Evolutionary conservation across 2,113 vertebrate genomes (phyloP), one percentile per base, ranked within the genome.

Genomic region (Corvus moneduloides): DNA sequence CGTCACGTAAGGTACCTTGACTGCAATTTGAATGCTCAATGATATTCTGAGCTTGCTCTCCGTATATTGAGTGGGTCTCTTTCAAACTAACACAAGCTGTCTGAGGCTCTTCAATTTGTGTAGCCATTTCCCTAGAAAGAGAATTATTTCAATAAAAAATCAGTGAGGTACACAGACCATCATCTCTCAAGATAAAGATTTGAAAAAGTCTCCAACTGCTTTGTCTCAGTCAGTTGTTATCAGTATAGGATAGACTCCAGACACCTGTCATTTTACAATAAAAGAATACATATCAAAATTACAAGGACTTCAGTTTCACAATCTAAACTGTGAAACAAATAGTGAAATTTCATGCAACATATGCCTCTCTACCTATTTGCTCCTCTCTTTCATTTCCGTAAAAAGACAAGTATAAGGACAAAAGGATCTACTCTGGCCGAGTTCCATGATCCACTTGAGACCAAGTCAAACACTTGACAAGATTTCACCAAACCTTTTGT

Each of bases 91-190:
- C 94, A 91, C 97, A 97, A 89, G 98, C 41, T 52, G 66, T 93
- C 21, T 98, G 97, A 41, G 96, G 97, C 61, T 98, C 98, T 78
- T 98, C 93, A 79, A 96, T 97, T 79, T 97, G 97, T 14, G 97
- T 97, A 52, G 95, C 96, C 90, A 95, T 92, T 85, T 98, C 98
- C 95, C 99, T 99, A 89, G 59, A 76, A 79, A 96, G 9, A 94
- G 26, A 94, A 87, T 55, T 37, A 96, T 72, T 93, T 76, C 67
- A 87, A 41, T 46, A 17, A 93, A 87, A 84, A 72, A 81, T 33
- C 33, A 64, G 8, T 16, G 9, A 79, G 10, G 20, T 23, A 32
- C 5, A 55, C 0, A 55, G 14, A 86, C 17, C 33, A 59, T 20
- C 26, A 67, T 35, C 41, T 86, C 35, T 54, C 0, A 0, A 35